Evolutionary conservation across 2,888 invertebrate species (phyloP), one percentile per base, ranked within the genome.

Genomic region (Peribatodes rhomboidaria): DNA sequence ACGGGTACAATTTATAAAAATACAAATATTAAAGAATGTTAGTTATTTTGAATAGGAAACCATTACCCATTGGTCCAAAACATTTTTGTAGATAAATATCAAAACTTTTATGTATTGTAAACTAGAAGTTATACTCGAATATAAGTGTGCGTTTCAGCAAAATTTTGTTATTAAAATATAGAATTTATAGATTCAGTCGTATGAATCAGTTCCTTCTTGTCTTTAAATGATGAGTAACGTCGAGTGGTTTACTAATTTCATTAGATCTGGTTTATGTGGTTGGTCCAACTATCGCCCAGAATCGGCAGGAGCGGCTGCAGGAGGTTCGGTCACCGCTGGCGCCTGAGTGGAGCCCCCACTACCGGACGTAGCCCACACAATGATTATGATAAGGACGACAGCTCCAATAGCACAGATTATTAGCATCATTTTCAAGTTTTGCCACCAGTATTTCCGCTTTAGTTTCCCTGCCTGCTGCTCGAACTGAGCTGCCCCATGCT

Each of bases 371-470:
- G 91, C 89, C 88, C 89, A 94, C 70, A 97, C 96, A 88, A 97
- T 95, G 83, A 98, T 97, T 82, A 98, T 96, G 88, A 97, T 96
- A 90, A 98, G 94, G 85, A 98, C 91, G 75, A 97, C 95, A 75
- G 95, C 95, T 73, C 96, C 97, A 85, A 98, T 97, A 77, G 96
- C 96, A 80, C 97, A 97, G 94, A 98, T 96, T 75, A 98, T 97
- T 84, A 98, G 96, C 97, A 97, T 98, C 97, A 98, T 98, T 95
- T 99, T 99, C 90, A 98, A 94, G 93, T 99, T 99, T 93, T 98
- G 98, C 96, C 98, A 97, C 98, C 98, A 99, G 87, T 98, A 98
- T 93, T 99, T 99, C 86, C 98, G 95, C 93, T 99, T 99, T 76
- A 99, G 95, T 94, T 98, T 98, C 70, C 98, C 98, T 74, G 99